Conservation (phyloP, 2,113 vertebrate species). For the Notechis scutatus region DNA sequence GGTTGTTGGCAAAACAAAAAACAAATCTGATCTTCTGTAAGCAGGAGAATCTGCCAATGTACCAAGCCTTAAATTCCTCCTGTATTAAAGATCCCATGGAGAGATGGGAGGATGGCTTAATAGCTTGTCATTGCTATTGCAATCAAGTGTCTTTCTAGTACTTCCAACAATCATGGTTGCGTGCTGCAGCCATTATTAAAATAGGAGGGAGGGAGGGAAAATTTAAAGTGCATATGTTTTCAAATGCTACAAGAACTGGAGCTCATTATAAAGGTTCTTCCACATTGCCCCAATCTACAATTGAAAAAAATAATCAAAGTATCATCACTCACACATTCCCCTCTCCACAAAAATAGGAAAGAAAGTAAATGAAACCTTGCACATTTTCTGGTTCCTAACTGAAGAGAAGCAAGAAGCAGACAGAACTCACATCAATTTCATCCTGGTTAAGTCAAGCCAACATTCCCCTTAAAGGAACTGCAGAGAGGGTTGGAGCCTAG, state of each 20-base stretch:
- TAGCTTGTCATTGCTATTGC: background rate
- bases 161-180: background rate
- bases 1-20: background rate
- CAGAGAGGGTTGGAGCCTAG: background rate
- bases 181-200: background rate
- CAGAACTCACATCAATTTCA: background rate
- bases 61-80: background rate
- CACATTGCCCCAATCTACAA: background rate
- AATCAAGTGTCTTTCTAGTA: background rate
- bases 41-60: background rate
- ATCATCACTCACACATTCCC: background rate
- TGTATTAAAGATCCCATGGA: background rate
- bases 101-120: background rate
- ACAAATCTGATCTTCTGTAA: background rate
- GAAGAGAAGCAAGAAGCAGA: background rate
- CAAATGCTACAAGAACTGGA: background rate
- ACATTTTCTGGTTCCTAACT: background rate
- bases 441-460: background rate
- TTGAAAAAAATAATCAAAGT: background rate
- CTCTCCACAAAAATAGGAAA: background rate
- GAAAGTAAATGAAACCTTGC: background rate
- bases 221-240: background rate
- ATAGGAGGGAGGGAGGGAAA: background rate
- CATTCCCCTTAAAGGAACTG: background rate
- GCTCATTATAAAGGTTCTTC: background rate